These are phyloP conservation scores for Trachelus iudaicus DNA, from an alignment of 2,888 invertebrate genomes.

Conservation along the genomic window DNA sequence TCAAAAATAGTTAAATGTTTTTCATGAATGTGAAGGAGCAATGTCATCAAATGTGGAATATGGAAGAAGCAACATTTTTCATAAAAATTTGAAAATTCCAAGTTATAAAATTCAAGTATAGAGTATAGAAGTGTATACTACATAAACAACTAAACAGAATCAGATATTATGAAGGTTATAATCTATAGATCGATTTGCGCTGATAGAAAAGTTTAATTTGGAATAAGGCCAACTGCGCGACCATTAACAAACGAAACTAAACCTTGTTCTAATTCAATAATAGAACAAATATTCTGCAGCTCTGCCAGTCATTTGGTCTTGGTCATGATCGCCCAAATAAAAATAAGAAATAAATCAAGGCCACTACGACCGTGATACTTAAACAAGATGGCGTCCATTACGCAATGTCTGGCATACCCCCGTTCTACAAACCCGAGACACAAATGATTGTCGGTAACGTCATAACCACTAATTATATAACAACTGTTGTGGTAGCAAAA, in stretches of 20 bases:
- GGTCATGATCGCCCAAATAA: background rate
- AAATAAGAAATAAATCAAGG: constrained; percentile 3
- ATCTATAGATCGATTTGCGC: too few relatives aligned
- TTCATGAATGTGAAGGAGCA: too few relatives aligned
- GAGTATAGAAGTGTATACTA: too few relatives aligned
- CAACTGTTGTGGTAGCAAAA: too few relatives aligned
- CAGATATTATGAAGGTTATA: too few relatives aligned
- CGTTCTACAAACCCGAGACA: constrained; percentile 35
- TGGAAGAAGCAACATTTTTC: too few relatives aligned
- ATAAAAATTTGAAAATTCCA: background rate
- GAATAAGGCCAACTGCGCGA: background rate
- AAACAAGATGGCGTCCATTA: constrained; percentile 62
- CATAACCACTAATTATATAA: too few relatives aligned
- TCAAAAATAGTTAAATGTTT: too few relatives aligned
- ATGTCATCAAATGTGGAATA: too few relatives aligned
- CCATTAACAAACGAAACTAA: background rate
- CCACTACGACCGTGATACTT: constrained; percentile 25
- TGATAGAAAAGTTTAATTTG: background rate
- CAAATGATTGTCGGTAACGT: background rate
- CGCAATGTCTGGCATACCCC: constrained; percentile 47
- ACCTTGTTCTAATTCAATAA: constrained; percentile 3
- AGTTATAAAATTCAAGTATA: background rate
- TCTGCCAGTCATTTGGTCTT: too few relatives aligned
- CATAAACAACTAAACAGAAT: too few relatives aligned
- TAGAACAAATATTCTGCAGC: background rate